These are phyloP conservation scores for Meloidogyne chitwoodi DNA, from an alignment of 1,140 invertebrate species.

Conservation along the genomic window DNA sequence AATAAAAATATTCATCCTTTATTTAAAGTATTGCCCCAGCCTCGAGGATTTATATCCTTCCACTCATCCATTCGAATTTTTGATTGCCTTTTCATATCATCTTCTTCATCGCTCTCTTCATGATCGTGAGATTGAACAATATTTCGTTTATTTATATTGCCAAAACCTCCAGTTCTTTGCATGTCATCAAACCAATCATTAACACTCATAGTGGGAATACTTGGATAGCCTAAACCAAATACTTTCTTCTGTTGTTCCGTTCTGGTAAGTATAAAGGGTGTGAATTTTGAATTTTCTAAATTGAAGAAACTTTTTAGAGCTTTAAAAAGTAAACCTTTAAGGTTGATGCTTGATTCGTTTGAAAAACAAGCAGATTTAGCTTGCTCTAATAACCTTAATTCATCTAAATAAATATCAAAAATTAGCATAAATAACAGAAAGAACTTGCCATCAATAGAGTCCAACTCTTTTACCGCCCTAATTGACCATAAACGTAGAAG, in stretches of 20 bases:
- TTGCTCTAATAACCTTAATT: conserved; percentile 9
- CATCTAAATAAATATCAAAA: conserved; percentile 2
- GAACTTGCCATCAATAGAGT: conserved; percentile 61
- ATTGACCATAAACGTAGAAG: conserved; percentile 34
- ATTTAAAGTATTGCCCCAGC: conserved; percentile 81
- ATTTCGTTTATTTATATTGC: conserved; percentile 5
- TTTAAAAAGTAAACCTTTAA: background rate
- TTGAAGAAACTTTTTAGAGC: background rate
- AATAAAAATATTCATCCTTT: conserved; percentile 65
- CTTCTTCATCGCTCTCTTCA: conserved; percentile 65
- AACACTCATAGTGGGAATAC: conserved; percentile 81
- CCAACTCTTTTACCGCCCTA: conserved; percentile 74
- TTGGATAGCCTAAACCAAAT: conserved; percentile 88
- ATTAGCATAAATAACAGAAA: background rate
- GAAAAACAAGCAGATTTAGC: background rate
- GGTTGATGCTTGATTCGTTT: background rate
- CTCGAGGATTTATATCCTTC: conserved; percentile 79
- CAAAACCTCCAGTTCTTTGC: conserved; percentile 72
- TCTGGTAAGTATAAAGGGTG: conserved; percentile 81
- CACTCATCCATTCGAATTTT: conserved; percentile 83
- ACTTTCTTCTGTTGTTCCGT: conserved; percentile 84
- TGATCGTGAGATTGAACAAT: conserved; percentile 42
- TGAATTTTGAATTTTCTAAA: background rate
- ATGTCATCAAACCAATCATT: conserved; percentile 91
- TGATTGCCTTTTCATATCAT: conserved; percentile 70